Conservation (phyloP, 2,888 invertebrate genomes). For the Augiades crinisus region DNA sequence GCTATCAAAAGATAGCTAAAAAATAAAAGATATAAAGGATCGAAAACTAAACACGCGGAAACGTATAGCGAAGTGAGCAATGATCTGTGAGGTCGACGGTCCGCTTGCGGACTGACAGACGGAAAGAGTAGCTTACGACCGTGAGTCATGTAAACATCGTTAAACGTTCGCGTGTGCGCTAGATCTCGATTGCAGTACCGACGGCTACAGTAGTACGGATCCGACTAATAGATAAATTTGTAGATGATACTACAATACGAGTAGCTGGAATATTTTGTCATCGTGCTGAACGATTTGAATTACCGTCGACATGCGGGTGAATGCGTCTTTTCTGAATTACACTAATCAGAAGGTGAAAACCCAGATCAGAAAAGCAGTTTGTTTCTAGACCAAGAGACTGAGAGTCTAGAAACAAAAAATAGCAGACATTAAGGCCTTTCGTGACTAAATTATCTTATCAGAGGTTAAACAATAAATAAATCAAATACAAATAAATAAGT, state of each 20-base stretch:
- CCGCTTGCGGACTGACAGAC: slow-evolving; percentile 10
- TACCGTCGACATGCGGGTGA: no score
- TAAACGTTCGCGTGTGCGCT: slow-evolving; percentile 7
- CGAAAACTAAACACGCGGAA: slow-evolving; percentile 1
- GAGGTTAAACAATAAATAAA: no score
- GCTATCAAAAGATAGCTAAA: no score
- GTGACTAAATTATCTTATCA: no score
- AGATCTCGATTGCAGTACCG: not conserved
- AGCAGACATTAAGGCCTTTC: no score
- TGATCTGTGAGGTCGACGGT: slow-evolving; percentile 17
- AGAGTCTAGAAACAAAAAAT: no score
- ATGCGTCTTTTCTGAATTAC: no score
- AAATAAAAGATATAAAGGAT: no score
- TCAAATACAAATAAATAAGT: no score
- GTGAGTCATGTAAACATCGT: slow-evolving; percentile 25
- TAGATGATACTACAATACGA: not conserved
- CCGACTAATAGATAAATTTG: not conserved
- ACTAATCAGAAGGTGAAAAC: no score
- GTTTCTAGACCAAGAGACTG: no score
- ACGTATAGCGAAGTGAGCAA: not conserved
- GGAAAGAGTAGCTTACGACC: not conserved
- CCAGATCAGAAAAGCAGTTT: no score
- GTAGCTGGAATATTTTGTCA: not conserved
- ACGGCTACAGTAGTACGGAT: not conserved
- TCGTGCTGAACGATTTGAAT: not conserved